Evolutionary conservation across 2,797 vertebrate species (phyloP), one percentile per base, ranked within the genome.

Genomic region (Diplodus sargus): DNA sequence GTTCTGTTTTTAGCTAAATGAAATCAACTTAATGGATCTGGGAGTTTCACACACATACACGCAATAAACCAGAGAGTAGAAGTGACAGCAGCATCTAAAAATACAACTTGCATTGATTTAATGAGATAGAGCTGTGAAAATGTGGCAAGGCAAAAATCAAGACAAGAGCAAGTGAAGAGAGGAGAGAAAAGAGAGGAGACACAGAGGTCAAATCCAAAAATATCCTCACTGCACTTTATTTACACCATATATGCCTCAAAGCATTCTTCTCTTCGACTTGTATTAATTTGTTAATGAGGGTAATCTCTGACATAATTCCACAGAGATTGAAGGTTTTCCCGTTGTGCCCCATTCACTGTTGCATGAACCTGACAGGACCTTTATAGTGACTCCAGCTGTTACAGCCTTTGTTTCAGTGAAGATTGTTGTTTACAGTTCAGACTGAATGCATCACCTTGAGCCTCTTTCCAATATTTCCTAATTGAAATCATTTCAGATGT

Each of bases 71-170:
- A 43, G 51, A 4, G 5, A 65, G 56, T 30, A 67, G 56, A 78
- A 43, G 68, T 76, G 78, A 74, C 48, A 61, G 61, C 63, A 52
- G 57, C 60, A 72, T 63, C 60, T 80, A 78, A 70, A 82, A 76
- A 84, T 82, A 84, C 22, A 72, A 20, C 25, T 23, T 56, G 39
- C 39, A 47, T 16, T 61, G 28, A 62, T 74, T 83, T 76, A 83
- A 83, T 70, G 74, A 84, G 75, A 53, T 51, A 58, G 56, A 75
- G 53, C 25, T 65, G 43, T 52, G 53, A 53, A 57, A 25, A 58
- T 62, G 75, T 20, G 53, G 71, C 15, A 34, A 15, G 25, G 70
- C 48, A 61, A 62, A 75, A 56, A n/a, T 57, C 34, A 54, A 65
- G 63, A 59, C 1, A 7, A 56, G 17, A 14, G n/a, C 39, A 48